Conservation (phyloP, 2,888 invertebrate genomes). For the Rosalia funebris region DNA sequence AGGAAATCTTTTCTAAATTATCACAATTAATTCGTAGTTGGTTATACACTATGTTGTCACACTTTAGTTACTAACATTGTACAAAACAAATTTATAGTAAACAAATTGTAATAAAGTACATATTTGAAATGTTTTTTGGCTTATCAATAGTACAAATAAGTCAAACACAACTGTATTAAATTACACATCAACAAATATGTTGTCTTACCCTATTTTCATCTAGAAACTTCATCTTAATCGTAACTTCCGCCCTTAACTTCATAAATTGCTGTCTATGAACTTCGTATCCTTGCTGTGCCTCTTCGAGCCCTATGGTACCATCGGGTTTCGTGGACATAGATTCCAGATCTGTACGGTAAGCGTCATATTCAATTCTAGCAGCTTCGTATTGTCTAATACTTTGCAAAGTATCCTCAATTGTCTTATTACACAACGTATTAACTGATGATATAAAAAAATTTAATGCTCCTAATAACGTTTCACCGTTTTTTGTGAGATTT, state of each 20-base stretch:
- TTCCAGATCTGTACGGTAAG: conserved; percentile 94
- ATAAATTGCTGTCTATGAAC: conserved; percentile 91
- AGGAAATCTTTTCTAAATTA: too few relatives aligned
- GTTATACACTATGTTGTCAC: too few relatives aligned
- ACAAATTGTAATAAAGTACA: too few relatives aligned
- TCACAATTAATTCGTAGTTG: too few relatives aligned
- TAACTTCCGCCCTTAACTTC: conserved; percentile 90
- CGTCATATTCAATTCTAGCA: conserved; percentile 94
- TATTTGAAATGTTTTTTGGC: too few relatives aligned
- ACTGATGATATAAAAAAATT: conserved; percentile 97
- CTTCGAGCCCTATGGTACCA: conserved; percentile 74
- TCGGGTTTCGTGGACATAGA: conserved; percentile 75
- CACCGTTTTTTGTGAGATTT: conserved; percentile 92
- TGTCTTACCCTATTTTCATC: conserved; percentile 92
- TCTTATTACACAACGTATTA: conserved; percentile 95
- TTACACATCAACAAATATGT: too few relatives aligned
- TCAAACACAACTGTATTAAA: too few relatives aligned
- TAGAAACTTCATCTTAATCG: conserved; percentile 93
- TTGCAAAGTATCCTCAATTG: conserved; percentile 92
- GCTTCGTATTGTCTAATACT: conserved; percentile 82
- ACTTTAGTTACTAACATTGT: too few relatives aligned
- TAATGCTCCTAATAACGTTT: conserved; percentile 89
- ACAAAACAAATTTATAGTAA: too few relatives aligned
- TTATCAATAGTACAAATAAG: too few relatives aligned
- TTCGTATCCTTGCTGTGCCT: conserved; percentile 84